Evolutionary conservation across 92 coral and sea anemone species (phyloP).

Genomic region (Epizoanthus stellaris): DNA sequence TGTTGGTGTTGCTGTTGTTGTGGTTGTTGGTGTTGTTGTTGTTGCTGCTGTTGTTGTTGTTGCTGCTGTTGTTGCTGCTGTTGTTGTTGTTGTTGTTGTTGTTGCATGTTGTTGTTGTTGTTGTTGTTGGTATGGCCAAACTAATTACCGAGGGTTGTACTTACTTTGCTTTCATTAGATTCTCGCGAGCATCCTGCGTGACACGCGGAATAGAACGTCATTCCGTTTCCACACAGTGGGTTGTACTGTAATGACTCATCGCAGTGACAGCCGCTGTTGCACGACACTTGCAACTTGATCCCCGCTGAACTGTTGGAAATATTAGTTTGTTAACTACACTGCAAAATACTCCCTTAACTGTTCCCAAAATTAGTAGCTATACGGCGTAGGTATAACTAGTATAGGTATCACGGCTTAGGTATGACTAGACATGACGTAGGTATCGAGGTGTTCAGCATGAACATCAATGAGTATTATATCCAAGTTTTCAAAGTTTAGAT

Average conservation of each 20-base stretch:
- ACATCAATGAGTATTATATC: too few species aligned
- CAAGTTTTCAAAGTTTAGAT: too few species aligned
- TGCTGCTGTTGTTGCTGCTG: too few species aligned
- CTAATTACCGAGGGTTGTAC: neutral
- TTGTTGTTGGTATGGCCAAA: neutral
- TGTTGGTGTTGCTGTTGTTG: too few species aligned
- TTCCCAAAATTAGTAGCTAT: neutral
- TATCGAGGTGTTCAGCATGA: too few species aligned
- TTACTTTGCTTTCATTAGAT: conserved; percentile 25
- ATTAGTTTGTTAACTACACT: neutral
- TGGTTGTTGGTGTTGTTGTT: too few species aligned
- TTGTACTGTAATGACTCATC: conserved; percentile 11
- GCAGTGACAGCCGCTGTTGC: conserved; percentile 31
- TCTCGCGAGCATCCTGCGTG: conserved; percentile 30
- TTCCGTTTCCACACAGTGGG: conserved; percentile 20
- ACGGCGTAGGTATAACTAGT: too few species aligned
- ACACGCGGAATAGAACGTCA: conserved; percentile 30
- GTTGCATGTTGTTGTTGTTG: too few species aligned
- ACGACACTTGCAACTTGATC: neutral
- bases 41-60: too few species aligned
- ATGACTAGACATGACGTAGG: too few species aligned
- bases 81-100: too few species aligned
- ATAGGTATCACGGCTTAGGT: too few species aligned
- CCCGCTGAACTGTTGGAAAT: conserved; percentile 15
- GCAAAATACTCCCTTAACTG: neutral